These are phyloP conservation scores for Drosophila tanythrix DNA, from an alignment of 2,888 invertebrate species.

Conservation along the genomic window DNA sequence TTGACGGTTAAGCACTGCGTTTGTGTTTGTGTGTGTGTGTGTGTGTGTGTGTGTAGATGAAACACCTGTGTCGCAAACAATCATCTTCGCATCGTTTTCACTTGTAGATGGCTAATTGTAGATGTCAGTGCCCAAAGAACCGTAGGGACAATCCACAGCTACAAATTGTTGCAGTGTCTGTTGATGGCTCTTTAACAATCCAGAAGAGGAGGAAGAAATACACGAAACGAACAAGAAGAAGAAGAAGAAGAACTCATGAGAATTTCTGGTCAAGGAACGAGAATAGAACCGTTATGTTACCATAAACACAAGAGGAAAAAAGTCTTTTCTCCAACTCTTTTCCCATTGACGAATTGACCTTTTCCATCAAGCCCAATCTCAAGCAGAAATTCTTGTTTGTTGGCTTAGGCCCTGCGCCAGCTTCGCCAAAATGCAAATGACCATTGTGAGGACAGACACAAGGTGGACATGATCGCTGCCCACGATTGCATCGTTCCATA, in stretches of 20 bases:
- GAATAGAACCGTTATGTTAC: slow-evolving; percentile 61
- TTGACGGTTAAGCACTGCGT: not conserved
- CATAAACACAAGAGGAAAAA: slow-evolving; percentile 50
- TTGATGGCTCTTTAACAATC: slow-evolving; percentile 45
- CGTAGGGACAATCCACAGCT: slow-evolving; percentile 47
- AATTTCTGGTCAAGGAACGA: slow-evolving; percentile 50
- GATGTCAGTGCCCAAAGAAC: slow-evolving; percentile 26
- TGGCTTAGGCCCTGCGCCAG: slow-evolving; percentile 21
- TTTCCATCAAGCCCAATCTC: slow-evolving; percentile 47
- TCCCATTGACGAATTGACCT: slow-evolving; percentile 73
- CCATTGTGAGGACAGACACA: slow-evolving; percentile 20
- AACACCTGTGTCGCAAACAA: slow-evolving; percentile 46
- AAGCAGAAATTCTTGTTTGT: slow-evolving; percentile 16
- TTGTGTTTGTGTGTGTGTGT: not conserved
- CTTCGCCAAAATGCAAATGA: slow-evolving; percentile 70
- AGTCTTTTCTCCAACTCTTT: slow-evolving; percentile 35
- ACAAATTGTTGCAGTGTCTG: slow-evolving; percentile 43
- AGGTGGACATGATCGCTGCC: slow-evolving; percentile 48
- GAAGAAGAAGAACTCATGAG: slow-evolving; percentile 38
- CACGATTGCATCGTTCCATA: slow-evolving; percentile 39
- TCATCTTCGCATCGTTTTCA: slow-evolving; percentile 50
- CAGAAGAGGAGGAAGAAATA: slow-evolving; percentile 4
- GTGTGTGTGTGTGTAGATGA: slow-evolving; percentile 17
- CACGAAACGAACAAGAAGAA: not conserved
- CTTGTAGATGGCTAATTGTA: slow-evolving; percentile 52